Evolutionary conservation across 2,888 invertebrate genomes (phyloP).

Genomic region (Halictus ligatus): DNA sequence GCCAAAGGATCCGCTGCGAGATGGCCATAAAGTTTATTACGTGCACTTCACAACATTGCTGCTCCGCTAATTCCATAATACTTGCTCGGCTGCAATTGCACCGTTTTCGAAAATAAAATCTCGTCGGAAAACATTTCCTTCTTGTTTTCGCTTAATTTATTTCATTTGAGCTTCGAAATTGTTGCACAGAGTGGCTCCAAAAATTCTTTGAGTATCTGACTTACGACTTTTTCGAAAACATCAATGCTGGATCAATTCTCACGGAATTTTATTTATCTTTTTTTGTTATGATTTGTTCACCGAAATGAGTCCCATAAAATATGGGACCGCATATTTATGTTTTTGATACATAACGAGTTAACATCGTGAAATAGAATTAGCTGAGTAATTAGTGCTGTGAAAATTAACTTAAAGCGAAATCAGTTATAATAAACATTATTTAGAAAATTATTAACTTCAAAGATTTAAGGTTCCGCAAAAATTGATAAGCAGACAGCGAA

Average conservation of each 20-base stretch:
- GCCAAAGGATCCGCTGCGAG: slow-evolving; percentile 36
- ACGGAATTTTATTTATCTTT: background rate
- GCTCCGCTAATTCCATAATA: slow-evolving; percentile 36
- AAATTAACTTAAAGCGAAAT: background rate
- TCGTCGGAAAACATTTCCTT: background rate
- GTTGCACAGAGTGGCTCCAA: background rate
- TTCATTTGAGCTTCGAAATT: background rate
- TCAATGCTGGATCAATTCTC: background rate
- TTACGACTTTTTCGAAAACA: background rate
- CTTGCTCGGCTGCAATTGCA: background rate
- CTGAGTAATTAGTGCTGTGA: background rate
- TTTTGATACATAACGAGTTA: background rate
- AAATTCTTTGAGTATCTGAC: background rate
- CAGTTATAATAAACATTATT: background rate
- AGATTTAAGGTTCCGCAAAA: background rate
- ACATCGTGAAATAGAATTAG: background rate
- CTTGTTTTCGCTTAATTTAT: background rate
- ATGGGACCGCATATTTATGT: background rate
- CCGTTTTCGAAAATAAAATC: background rate
- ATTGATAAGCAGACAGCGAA: background rate
- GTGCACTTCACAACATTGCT: slow-evolving; percentile 22
- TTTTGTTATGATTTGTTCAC: too few relatives aligned
- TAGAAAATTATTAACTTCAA: background rate
- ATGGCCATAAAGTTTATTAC: slow-evolving; percentile 43
- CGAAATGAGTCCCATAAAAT: background rate